Percentiles rank a stretch among this genome's conserved stretches.
Evolutionary conservation across 2,888 invertebrate species (phyloP).

Genomic region (Galerucella nymphaeae): DNA sequence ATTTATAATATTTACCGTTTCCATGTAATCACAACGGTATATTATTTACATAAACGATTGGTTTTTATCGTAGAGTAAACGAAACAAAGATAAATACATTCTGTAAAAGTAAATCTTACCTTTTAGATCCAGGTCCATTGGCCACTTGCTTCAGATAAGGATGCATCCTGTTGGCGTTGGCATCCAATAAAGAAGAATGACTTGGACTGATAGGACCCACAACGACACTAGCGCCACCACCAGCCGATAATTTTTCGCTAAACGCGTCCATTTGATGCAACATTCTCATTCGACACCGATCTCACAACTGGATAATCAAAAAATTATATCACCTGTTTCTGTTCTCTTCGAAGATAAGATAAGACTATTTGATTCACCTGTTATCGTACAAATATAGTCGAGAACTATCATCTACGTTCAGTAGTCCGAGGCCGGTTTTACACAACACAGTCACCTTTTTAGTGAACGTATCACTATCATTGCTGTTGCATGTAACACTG

Average conservation of each 20-base stretch:
- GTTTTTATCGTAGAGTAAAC: neutral
- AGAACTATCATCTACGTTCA: slow-evolving; percentile 32
- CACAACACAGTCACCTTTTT: slow-evolving; percentile 42
- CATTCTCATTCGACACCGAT: slow-evolving; percentile 69
- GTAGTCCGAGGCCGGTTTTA: slow-evolving; percentile 42
- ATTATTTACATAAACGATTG: neutral
- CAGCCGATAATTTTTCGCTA: slow-evolving; percentile 91
- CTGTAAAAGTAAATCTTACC: slow-evolving; percentile 50
- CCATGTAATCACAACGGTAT: neutral
- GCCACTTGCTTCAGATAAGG: slow-evolving; percentile 68
- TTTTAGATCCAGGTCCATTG: slow-evolving; percentile 57
- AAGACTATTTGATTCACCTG: slow-evolving; percentile 49
- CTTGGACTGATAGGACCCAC: slow-evolving; percentile 49
- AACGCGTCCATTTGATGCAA: slow-evolving; percentile 88
- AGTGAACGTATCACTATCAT: slow-evolving; percentile 6
- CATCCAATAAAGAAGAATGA: slow-evolving; percentile 69
- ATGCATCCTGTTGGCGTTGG: slow-evolving; percentile 76
- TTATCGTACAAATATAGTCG: slow-evolving; percentile 50
- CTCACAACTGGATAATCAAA: slow-evolving; percentile 53
- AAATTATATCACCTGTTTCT: slow-evolving; percentile 50
- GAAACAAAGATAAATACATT: neutral
- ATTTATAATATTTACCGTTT: no score
- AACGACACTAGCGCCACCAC: slow-evolving; percentile 67
- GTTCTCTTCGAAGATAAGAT: slow-evolving; percentile 51
- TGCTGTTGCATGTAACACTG: slow-evolving; percentile 7